Percentiles rank a stretch among this genome's conserved stretches.
Conservation (phyloP, 1,140 invertebrate species). For the Heliconius melpomene region DNA sequence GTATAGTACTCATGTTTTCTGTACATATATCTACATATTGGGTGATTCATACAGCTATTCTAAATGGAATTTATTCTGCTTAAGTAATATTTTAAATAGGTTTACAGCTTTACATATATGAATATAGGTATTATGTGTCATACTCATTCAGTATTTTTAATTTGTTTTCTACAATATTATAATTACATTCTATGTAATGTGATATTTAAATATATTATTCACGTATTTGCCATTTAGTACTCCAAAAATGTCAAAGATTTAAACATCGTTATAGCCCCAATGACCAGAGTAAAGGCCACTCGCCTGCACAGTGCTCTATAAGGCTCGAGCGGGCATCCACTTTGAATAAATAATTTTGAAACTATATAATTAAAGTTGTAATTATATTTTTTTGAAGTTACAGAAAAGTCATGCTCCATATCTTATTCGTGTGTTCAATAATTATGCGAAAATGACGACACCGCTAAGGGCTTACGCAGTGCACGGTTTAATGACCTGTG, state of each 20-base stretch:
- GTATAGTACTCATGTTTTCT: not conserved
- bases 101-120: not conserved
- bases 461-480: slow-evolving; percentile 27
- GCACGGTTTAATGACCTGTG: slow-evolving; percentile 29
- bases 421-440: slow-evolving; percentile 20
- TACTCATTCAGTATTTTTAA: not conserved
- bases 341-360: slow-evolving; percentile 22
- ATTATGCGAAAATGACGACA: slow-evolving; percentile 18
- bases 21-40: not conserved
- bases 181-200: not conserved
- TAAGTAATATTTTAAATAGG: not conserved
- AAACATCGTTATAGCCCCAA: not conserved
- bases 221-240: not conserved
- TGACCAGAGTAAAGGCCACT: not conserved
- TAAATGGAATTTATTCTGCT: not conserved
- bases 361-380: slow-evolving; percentile 25
- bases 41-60: not conserved
- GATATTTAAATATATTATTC: not conserved
- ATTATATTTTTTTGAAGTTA: slow-evolving; percentile 25
- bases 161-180: not conserved
- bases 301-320: slow-evolving; percentile 18
- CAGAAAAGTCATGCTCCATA: slow-evolving; percentile 24
- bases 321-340: slow-evolving; percentile 30
- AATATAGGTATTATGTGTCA: too few species aligned
- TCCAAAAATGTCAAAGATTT: not conserved